A percentile compares a stretch with the other conserved stretches of the same genome.
Evolutionary conservation across 2,113 vertebrate species (phyloP).

Genomic region (Phyllostomus hastatus): DNA sequence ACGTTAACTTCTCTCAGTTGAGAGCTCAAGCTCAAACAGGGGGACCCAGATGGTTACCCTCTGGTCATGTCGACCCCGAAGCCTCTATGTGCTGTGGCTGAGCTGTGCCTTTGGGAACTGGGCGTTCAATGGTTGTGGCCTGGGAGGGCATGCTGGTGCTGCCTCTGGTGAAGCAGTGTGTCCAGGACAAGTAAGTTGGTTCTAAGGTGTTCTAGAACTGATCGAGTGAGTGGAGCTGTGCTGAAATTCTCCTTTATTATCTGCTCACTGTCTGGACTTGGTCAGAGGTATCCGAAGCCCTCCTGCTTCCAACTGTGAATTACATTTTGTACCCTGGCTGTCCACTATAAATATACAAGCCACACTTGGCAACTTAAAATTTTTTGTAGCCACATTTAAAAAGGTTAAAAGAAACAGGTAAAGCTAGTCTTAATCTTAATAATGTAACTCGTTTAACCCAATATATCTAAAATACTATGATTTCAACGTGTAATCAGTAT

Average conservation of each 20-base stretch:
- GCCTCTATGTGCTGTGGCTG: not conserved
- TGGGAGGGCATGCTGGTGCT: not conserved
- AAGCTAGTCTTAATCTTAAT: not conserved
- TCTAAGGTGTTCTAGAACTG: not conserved
- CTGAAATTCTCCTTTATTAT: not conserved
- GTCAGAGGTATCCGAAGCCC: not conserved
- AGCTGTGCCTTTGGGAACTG: not conserved
- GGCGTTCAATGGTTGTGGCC: not conserved
- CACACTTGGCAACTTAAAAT: not conserved
- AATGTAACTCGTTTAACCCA: not conserved
- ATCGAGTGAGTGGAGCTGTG: not conserved
- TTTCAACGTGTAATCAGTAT: not conserved
- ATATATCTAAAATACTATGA: not conserved
- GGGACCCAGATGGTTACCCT: not conserved
- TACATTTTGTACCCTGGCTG: not conserved
- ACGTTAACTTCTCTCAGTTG: not conserved
- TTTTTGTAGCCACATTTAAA: not conserved
- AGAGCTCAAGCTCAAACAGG: not conserved
- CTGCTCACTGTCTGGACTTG: not conserved
- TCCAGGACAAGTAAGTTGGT: not conserved
- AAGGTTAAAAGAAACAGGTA: not conserved
- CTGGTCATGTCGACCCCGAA: not conserved
- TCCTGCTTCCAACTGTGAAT: not conserved
- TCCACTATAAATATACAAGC: not conserved
- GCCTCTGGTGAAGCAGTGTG: rapidly evolving